Base-by-base conservation (phyloP, 2,888 invertebrate species). In the Thelaira solivaga region DNA sequence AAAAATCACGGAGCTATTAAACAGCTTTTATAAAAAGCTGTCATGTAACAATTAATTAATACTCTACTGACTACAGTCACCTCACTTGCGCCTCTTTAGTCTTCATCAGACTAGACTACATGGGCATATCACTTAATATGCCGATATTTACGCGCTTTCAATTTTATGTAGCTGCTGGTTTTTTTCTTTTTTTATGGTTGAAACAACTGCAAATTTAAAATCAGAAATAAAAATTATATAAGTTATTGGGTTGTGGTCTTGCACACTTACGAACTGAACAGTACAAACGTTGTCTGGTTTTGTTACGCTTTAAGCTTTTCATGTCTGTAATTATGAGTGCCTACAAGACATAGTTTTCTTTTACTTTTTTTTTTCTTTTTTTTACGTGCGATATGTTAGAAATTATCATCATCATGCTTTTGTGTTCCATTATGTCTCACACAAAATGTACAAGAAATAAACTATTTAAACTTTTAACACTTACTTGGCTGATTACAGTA, bases 221-320 rank as follows among this genome's bases (percentile, higher is more conserved):
- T 51, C 34, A 41, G 22, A 59, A 59, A 36, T 41, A 53, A 61
- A 68, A 61, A 57, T 61, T 53, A 61, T 47, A 53, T 45, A 73
- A 73, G 72, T 59, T 74, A 65, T 65, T 65, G 65, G 73, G 59
- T 67, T 74, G 65, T 67, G 59, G 73, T 59, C 51, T 74, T 67
- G 31, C 20, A 57, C 34, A 53, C 10, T 2, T 26, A 39, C n/a
- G 13, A 13, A 51, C 24, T 2, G 3, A 47, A 22, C 16, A 53
- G n/a, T 29, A 61, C n/a, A 51, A 61, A 59, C 6, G 36, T 47
- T 64, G 20, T 11, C 20, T 67, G 67, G 45, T 67, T 71, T 78
- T 78, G 78, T 74, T 78, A 78, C 78, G 78, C 69, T 78, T 74
- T 61, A 34, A 78, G 78, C 55, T 39, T 65, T 74, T 65, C 78